Evolutionary conservation across 2,888 invertebrate genomes (phyloP).

Genomic region (Troglohyphantes excavatus): DNA sequence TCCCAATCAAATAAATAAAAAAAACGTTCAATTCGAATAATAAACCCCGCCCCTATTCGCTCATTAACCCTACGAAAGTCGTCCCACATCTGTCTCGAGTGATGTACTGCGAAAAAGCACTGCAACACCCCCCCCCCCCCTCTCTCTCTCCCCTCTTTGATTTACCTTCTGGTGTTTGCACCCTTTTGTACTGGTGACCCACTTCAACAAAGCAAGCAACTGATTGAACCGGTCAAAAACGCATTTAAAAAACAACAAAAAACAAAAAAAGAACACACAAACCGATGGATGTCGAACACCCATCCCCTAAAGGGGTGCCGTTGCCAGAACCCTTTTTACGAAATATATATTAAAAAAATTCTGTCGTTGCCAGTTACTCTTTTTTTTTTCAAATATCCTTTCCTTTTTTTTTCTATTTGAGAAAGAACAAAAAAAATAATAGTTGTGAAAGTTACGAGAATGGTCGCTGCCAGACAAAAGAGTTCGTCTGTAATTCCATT

Average conservation of each 20-base stretch:
- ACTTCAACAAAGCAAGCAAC: slow-evolving; percentile 17
- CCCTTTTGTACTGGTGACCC: slow-evolving; percentile 42
- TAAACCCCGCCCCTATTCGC: not conserved
- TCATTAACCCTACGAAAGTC: slow-evolving; percentile 15
- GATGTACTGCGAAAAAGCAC: slow-evolving; percentile 24
- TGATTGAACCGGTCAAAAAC: slow-evolving; percentile 40
- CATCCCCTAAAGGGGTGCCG: slow-evolving; percentile 53
- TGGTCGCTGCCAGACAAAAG: too few relatives aligned
- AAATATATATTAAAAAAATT: too few relatives aligned
- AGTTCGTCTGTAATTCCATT: not conserved
- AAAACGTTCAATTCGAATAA: slow-evolving; percentile 11
- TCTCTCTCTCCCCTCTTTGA: too few relatives aligned
- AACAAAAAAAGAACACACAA: not conserved
- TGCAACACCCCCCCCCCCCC: slow-evolving; percentile 27
- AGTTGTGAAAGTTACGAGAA: too few relatives aligned
- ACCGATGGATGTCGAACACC: slow-evolving; percentile 62
- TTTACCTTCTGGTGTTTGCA: slow-evolving; percentile 53
- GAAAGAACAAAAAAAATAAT: too few relatives aligned
- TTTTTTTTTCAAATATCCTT: too few relatives aligned
- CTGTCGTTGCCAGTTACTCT: too few relatives aligned
- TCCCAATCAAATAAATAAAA: not conserved
- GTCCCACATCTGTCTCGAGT: slow-evolving; percentile 60
- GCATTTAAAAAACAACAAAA: too few relatives aligned
- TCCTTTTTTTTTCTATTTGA: too few relatives aligned
- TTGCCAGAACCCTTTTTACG: slow-evolving; percentile 2